A percentile compares a stretch with the other conserved stretches of the same genome.
Conservation (phyloP, 2,797 vertebrate species). For the Eupleurogrammus muticus region DNA sequence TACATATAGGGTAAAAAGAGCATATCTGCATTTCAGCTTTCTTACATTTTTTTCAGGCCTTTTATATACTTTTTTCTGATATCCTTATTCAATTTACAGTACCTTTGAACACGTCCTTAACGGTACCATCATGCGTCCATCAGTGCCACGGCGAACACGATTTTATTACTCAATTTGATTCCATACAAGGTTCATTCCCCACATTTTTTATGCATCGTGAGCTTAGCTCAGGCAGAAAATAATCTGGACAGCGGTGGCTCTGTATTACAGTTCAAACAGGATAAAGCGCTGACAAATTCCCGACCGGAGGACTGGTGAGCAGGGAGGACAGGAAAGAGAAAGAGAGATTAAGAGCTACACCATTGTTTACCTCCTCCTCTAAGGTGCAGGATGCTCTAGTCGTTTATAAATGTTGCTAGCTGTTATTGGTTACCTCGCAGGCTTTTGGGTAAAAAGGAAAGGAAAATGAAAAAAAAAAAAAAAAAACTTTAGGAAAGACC, state of each 20-base stretch:
- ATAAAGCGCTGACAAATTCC: constrained; percentile 66
- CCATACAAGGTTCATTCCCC: constrained; percentile 71
- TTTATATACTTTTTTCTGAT: constrained; percentile 21
- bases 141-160: constrained; percentile 62
- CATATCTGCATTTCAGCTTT: constrained; percentile 34
- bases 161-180: constrained; percentile 80
- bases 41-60: constrained; percentile 25
- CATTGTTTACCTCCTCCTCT: constrained; percentile 78
- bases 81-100: constrained; percentile 56
- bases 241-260: constrained; percentile 66
- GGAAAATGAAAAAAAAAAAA: constrained; percentile 57
- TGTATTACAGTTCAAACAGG: constrained; percentile 66
- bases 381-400: constrained; percentile 74
- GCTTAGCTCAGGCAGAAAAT: constrained; percentile 69
- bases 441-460: constrained; percentile 65
- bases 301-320: constrained; percentile 66
- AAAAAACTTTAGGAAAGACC: constrained; percentile 73
- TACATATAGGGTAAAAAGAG: not conserved
- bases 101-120: constrained; percentile 68
- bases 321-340: constrained; percentile 60
- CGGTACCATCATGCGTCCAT: constrained; percentile 71
- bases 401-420: constrained; percentile 80
- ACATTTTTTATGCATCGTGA: constrained; percentile 73
- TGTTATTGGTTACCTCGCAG: constrained; percentile 79
- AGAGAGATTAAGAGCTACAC: constrained; percentile 78